phyloP scores from a whole-genome alignment of 2,888 invertebrate genomes.

The Leptinotarsa juncta region DNA sequence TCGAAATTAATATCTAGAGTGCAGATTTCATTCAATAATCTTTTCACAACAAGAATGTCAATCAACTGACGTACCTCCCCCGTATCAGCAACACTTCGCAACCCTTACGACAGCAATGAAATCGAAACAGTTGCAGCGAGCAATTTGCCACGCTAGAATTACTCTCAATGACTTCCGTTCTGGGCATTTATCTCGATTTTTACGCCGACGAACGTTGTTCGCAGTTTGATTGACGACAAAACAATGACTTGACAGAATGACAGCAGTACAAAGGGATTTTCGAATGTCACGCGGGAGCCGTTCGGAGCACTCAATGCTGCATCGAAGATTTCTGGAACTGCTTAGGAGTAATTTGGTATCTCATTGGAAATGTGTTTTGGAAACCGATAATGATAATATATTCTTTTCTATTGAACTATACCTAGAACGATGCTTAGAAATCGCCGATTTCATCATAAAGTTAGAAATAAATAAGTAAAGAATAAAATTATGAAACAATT shows the following conservation, averaged over 20 bases:
- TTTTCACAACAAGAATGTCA: not conserved
- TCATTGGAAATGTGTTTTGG: too few species aligned
- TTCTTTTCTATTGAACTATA: too few species aligned
- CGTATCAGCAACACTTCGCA: not conserved
- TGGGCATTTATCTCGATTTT: constrained; percentile 41
- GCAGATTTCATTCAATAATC: too few species aligned
- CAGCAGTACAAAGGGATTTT: constrained; percentile 38
- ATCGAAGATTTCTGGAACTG: too few species aligned
- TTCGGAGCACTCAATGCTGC: too few species aligned
- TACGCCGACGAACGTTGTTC: constrained; percentile 31
- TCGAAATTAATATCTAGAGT: too few species aligned
- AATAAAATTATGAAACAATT: too few species aligned
- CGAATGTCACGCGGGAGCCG: constrained; percentile 2
- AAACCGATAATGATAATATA: too few species aligned
- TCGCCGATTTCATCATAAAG: too few species aligned
- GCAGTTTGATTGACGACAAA: constrained; percentile 47
- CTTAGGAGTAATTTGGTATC: too few species aligned
- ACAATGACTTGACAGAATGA: constrained; percentile 46
- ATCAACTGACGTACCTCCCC: not conserved
- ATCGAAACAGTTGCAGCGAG: constrained; percentile 37
- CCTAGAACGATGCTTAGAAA: too few species aligned
- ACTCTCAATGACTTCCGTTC: constrained; percentile 43
- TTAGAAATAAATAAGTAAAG: too few species aligned
- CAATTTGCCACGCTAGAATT: constrained; percentile 46
- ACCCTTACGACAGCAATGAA: constrained; percentile 20